phyloP scores from a whole-genome alignment of 2,888 invertebrate genomes.

The Thecophora atra region DNA sequence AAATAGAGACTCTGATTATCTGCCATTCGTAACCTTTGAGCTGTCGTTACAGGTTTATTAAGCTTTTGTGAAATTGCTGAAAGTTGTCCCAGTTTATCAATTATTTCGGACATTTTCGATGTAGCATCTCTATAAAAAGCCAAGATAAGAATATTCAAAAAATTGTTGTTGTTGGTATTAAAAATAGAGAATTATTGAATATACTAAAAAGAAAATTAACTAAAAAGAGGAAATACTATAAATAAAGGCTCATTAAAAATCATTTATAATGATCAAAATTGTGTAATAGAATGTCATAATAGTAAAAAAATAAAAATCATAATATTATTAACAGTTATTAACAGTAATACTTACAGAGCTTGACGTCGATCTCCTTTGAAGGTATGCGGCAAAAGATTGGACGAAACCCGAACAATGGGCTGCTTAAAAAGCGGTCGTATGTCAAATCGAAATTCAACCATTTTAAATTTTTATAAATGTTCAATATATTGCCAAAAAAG shows the following conservation, averaged over 20 bases:
- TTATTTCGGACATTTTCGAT: constrained; percentile 71
- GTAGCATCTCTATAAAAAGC: constrained; percentile 69
- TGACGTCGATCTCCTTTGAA: constrained; percentile 68
- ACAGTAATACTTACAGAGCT: constrained; percentile 64
- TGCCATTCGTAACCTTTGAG: constrained; percentile 73
- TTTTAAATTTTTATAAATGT: constrained; percentile 42
- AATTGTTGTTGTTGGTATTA: not conserved
- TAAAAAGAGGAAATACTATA: constrained; percentile 4
- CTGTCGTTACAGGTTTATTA: constrained; percentile 77
- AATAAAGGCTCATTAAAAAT: no score
- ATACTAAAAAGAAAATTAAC: not conserved
- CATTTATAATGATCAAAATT: no score
- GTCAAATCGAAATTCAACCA: constrained; percentile 70
- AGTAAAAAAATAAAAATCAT: constrained; percentile 39
- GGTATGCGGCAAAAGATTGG: constrained; percentile 68
- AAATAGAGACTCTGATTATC: constrained; percentile 65
- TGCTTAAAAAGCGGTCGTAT: constrained; percentile 68
- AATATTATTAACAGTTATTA: not conserved
- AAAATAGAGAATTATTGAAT: constrained; percentile 9
- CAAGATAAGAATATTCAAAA: constrained; percentile 34
- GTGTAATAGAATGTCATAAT: no score
- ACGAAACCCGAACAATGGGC: constrained; percentile 68
- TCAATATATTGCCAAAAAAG: constrained; percentile 19
- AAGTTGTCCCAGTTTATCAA: constrained; percentile 77
- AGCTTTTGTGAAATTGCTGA: constrained; percentile 81